Percentiles rank a stretch among this genome's conserved stretches.
phyloP scores from a whole-genome alignment of 2,797 vertebrate genomes.

The Cuculus canorus region DNA sequence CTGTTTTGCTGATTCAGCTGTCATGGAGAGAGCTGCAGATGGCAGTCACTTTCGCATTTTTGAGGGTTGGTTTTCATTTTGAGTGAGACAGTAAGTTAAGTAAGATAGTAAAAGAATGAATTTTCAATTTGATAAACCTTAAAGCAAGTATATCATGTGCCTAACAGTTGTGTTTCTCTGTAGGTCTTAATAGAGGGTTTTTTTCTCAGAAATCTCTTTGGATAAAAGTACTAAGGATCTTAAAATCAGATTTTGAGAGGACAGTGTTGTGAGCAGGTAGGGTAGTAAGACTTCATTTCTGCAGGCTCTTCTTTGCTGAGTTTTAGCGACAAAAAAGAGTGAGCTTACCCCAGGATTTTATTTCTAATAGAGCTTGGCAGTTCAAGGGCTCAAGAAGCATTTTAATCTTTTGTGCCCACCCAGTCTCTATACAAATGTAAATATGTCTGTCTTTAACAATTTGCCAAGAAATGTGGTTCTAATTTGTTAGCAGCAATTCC shows the following conservation, averaged over 20 bases:
- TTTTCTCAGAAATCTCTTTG: not conserved
- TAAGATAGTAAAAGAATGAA: not conserved
- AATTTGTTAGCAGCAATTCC: conserved; percentile 73
- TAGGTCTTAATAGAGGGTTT: not conserved
- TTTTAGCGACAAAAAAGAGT: conserved; percentile 51
- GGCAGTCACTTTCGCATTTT: not conserved
- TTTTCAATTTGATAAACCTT: not conserved
- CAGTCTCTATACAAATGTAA: conserved; percentile 80
- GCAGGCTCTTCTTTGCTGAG: not conserved
- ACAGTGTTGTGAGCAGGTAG: not conserved
- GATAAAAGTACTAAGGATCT: not conserved
- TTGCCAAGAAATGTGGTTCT: conserved; percentile 81
- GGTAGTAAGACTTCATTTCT: not conserved
- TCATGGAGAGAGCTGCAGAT: not conserved
- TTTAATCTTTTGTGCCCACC: conserved; percentile 78
- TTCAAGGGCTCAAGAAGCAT: conserved; percentile 72
- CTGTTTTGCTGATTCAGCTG: not conserved
- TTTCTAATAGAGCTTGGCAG: conserved; percentile 77
- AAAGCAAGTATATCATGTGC: not conserved
- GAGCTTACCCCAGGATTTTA: conserved; percentile 61
- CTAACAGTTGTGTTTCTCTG: not conserved
- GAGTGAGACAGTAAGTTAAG: not conserved
- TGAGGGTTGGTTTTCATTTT: not conserved
- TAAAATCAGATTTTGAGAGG: not conserved
- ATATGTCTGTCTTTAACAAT: conserved; percentile 75